Conservation (phyloP, 2,797 vertebrate genomes). For the Oryzias dopingdopingensis region DNA sequence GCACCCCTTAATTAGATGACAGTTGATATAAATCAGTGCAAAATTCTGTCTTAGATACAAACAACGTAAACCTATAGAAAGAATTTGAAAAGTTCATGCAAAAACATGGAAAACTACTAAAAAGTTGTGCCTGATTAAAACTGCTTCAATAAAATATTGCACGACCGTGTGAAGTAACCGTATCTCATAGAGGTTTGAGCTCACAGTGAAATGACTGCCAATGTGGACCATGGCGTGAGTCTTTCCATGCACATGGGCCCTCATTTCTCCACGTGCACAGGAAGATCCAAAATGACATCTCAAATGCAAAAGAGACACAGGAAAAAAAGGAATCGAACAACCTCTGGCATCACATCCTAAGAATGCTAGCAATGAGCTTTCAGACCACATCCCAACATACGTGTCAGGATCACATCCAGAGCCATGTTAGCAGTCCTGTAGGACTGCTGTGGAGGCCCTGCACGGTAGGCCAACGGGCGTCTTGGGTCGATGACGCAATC, state of each 20-base stretch:
- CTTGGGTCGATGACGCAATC: slow-evolving; percentile 64
- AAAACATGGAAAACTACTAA: slow-evolving; percentile 9
- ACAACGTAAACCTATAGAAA: slow-evolving; percentile 25
- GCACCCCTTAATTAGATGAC: slow-evolving; percentile 39
- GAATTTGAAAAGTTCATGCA: neutral
- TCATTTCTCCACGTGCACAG: slow-evolving; percentile 36
- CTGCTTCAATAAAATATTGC: slow-evolving; percentile 9
- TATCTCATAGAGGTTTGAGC: slow-evolving; percentile 15
- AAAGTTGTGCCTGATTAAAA: neutral
- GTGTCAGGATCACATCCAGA: slow-evolving; percentile 73
- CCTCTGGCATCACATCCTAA: slow-evolving; percentile 71
- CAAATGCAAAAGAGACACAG: slow-evolving; percentile 51
- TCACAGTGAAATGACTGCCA: slow-evolving; percentile 30
- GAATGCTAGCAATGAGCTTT: slow-evolving; percentile 78
- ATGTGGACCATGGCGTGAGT: slow-evolving; percentile 38
- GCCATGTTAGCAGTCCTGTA: slow-evolving; percentile 58
- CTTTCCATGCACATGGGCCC: slow-evolving; percentile 33
- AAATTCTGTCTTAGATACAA: slow-evolving; percentile 28
- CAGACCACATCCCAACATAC: slow-evolving; percentile 76
- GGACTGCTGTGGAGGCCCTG: slow-evolving; percentile 63
- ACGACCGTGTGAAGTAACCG: slow-evolving; percentile 15
- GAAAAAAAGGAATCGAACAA: slow-evolving; percentile 53
- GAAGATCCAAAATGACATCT: slow-evolving; percentile 46
- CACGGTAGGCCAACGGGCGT: slow-evolving; percentile 64
- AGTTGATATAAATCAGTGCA: slow-evolving; percentile 31